These are phyloP conservation scores for Notarius lentiginosus DNA, from an alignment of 2,113 vertebrate genomes.

Conservation along the genomic window DNA sequence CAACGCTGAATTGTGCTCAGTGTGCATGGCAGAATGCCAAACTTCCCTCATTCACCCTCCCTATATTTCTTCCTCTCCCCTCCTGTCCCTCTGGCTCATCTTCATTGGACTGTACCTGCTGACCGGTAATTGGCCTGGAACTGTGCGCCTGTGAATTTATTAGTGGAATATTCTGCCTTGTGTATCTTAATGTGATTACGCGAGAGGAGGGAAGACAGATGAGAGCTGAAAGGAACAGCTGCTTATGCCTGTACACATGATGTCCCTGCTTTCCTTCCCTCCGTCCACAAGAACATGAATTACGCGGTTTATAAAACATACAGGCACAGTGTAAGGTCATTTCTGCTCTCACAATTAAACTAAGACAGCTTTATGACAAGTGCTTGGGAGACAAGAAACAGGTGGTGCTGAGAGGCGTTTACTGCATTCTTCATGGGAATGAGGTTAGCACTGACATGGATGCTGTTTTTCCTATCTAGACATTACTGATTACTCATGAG, in stretches of 20 bases:
- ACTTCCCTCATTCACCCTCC: neutral
- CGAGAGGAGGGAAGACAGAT: slow-evolving; percentile 21
- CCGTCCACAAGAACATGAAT: neutral
- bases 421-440: slow-evolving; percentile 20
- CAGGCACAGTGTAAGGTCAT: slow-evolving; percentile 9
- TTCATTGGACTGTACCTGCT: slow-evolving; percentile 40
- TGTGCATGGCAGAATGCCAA: slow-evolving; percentile 22
- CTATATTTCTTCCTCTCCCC: neutral
- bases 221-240: slow-evolving; percentile 13
- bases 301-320: slow-evolving; percentile 2
- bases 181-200: slow-evolving; percentile 45
- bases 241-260: slow-evolving; percentile 8
- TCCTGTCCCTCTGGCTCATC: slow-evolving; percentile 9
- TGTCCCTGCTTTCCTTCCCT: neutral
- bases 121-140: slow-evolving; percentile 52
- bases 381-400: slow-evolving; percentile 3
- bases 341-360: slow-evolving; percentile 4
- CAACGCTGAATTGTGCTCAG: slow-evolving; percentile 20
- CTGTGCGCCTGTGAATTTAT: slow-evolving; percentile 41
- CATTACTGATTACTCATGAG: neutral
- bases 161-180: slow-evolving; percentile 45
- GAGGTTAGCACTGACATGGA: slow-evolving; percentile 18
- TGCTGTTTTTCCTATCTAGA: slow-evolving; percentile 10
- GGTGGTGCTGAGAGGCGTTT: neutral
- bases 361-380: slow-evolving; percentile 24